Evolutionary conservation across 2,888 invertebrate genomes (phyloP).

Genomic region (Ichneumoninae sp.): DNA sequence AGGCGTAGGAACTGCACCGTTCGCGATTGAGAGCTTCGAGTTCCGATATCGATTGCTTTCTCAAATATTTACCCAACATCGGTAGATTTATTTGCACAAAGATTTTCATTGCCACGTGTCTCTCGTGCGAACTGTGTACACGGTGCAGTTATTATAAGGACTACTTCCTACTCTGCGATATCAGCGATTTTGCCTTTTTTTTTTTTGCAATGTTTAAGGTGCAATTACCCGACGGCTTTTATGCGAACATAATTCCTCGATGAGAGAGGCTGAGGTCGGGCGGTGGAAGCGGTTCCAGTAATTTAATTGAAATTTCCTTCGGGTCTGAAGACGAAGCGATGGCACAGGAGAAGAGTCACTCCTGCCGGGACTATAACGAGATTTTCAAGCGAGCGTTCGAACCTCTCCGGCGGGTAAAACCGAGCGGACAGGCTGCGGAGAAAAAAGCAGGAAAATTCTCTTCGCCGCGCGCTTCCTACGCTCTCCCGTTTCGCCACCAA

Average conservation of each 20-base stretch:
- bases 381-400: conserved; percentile 27
- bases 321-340: conserved; percentile 45
- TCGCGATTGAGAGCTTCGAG: conserved; percentile 5
- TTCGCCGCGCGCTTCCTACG: conserved; percentile 7
- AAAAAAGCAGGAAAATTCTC: conserved; percentile 28
- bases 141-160: conserved; percentile 11
- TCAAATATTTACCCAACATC: conserved; percentile 57
- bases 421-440: background rate
- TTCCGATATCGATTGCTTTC: conserved; percentile 62
- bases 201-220: conserved; percentile 1
- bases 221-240: background rate
- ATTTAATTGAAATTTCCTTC: conserved; percentile 64
- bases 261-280: conserved; percentile 40
- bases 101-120: conserved; percentile 52
- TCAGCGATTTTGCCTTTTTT: background rate
- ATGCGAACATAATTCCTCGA: conserved; percentile 36
- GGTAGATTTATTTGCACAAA: conserved; percentile 54
- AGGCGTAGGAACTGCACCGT: conserved; percentile 20
- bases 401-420: background rate
- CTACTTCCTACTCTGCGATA: conserved; percentile 21
- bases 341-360: conserved; percentile 42
- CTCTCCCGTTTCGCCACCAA: conserved; percentile 20
- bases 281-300: conserved; percentile 40
- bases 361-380: conserved; percentile 38
- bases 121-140: background rate